phyloP scores from a whole-genome alignment of 2,113 vertebrate species.

The Abramis brama region DNA sequence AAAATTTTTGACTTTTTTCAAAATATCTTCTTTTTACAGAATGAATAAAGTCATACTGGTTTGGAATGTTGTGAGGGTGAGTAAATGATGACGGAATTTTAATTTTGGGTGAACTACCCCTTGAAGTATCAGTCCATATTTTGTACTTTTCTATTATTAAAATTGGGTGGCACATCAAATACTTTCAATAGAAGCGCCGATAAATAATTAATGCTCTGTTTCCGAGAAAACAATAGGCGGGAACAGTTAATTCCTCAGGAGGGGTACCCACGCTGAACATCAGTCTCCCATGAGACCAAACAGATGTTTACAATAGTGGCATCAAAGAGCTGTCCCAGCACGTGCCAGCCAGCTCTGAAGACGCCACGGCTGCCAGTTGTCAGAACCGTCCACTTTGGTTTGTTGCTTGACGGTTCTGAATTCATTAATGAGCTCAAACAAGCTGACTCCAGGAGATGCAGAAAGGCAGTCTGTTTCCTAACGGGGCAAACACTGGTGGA shows the following conservation, averaged over 20 bases:
- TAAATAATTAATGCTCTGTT: slow-evolving; percentile 59
- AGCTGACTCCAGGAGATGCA: slow-evolving; percentile 31
- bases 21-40: neutral
- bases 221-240: slow-evolving; percentile 45
- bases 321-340: slow-evolving; percentile 54
- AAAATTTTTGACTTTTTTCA: neutral
- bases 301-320: slow-evolving; percentile 63
- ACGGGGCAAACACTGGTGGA: neutral
- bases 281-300: slow-evolving; percentile 58
- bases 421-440: slow-evolving; percentile 56
- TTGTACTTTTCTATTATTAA: slow-evolving; percentile 51
- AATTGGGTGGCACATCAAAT: slow-evolving; percentile 47
- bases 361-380: slow-evolving; percentile 38
- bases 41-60: neutral
- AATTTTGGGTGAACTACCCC: neutral
- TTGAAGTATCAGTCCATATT: neutral
- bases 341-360: slow-evolving; percentile 33
- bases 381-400: slow-evolving; percentile 52
- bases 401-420: slow-evolving; percentile 46
- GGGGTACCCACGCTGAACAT: slow-evolving; percentile 34
- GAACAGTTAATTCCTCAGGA: slow-evolving; percentile 53
- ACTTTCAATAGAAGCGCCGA: slow-evolving; percentile 34
- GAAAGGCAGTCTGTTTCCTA: slow-evolving; percentile 5
- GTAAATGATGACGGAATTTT: neutral
- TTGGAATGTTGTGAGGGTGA: neutral